phyloP scores from a whole-genome alignment of 64 coral and sea anemone species.

The Orbicella faveolata region DNA sequence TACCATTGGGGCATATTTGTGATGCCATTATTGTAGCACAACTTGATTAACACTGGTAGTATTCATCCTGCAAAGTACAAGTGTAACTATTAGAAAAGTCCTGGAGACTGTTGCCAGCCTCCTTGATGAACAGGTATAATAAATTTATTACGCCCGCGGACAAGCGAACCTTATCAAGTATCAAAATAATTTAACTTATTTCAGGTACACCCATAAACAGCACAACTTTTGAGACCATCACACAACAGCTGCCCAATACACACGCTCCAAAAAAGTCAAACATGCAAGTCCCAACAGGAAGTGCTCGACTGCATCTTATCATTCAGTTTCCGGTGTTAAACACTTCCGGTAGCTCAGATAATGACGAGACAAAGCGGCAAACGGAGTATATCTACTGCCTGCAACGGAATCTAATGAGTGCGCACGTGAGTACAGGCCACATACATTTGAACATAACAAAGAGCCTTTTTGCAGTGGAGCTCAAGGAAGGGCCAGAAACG shows the following conservation, averaged over 20 bases:
- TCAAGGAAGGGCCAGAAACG: too few relatives aligned
- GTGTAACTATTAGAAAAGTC: too few relatives aligned
- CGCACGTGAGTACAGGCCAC: slow-evolving; percentile 48
- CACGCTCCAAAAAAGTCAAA: not conserved
- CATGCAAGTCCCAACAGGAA: not conserved
- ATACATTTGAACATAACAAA: not conserved
- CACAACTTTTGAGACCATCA: not conserved
- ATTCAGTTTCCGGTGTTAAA: slow-evolving; percentile 78
- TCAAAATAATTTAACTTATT: not conserved
- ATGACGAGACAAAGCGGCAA: slow-evolving; percentile 40
- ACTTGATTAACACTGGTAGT: not conserved
- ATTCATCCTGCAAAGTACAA: not conserved
- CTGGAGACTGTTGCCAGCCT: too few relatives aligned
- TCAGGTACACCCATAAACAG: not conserved
- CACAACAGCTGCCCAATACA: too few relatives aligned
- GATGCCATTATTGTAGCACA: not conserved
- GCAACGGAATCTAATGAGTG: slow-evolving; percentile 59
- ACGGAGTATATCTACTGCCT: slow-evolving; percentile 72
- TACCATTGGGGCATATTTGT: not conserved
- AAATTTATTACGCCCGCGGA: too few relatives aligned
- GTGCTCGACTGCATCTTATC: slow-evolving; percentile 58
- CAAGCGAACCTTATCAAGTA: not conserved
- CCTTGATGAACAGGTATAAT: too few relatives aligned
- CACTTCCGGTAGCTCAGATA: not conserved
- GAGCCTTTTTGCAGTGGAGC: not conserved